These are phyloP conservation scores for Pluvianellus socialis DNA, from an alignment of 2,113 vertebrate genomes.

Conservation along the genomic window DNA sequence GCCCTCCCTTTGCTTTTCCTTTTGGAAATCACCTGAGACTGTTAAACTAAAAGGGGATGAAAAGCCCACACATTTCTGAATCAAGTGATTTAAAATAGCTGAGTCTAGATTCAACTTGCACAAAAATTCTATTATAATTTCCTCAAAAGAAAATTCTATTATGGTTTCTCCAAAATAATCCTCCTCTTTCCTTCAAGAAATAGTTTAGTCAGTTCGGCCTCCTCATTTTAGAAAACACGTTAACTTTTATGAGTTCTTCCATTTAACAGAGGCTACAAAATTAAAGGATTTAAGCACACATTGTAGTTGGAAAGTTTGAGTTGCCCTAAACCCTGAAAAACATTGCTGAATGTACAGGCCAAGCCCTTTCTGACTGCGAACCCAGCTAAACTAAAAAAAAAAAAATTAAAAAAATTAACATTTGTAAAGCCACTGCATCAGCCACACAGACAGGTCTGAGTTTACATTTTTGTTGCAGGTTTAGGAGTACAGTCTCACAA, in stretches of 20 bases:
- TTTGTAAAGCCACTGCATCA: neutral
- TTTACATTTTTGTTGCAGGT: neutral
- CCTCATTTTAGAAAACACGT: neutral
- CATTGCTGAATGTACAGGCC: neutral
- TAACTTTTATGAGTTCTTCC: neutral
- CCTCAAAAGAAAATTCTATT: neutral
- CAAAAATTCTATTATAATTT: slow-evolving; percentile 11
- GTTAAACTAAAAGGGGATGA: slow-evolving; percentile 30
- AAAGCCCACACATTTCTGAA: slow-evolving; percentile 44
- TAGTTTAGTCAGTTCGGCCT: neutral
- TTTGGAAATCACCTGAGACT: slow-evolving; percentile 52
- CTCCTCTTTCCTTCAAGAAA: neutral
- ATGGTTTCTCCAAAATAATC: neutral
- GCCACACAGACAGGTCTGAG: neutral
- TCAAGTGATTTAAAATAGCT: slow-evolving; percentile 38
- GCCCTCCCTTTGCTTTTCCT: slow-evolving; percentile 27
- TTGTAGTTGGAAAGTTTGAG: neutral
- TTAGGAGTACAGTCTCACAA: neutral
- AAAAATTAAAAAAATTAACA: neutral
- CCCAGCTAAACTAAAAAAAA: neutral
- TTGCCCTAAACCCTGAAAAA: neutral
- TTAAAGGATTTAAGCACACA: neutral
- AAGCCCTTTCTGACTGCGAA: neutral
- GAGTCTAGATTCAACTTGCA: slow-evolving; percentile 4
- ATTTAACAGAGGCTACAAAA: neutral